These are phyloP conservation scores for Synergus japonicus DNA, from an alignment of 2,888 invertebrate species.

Conservation along the genomic window DNA sequence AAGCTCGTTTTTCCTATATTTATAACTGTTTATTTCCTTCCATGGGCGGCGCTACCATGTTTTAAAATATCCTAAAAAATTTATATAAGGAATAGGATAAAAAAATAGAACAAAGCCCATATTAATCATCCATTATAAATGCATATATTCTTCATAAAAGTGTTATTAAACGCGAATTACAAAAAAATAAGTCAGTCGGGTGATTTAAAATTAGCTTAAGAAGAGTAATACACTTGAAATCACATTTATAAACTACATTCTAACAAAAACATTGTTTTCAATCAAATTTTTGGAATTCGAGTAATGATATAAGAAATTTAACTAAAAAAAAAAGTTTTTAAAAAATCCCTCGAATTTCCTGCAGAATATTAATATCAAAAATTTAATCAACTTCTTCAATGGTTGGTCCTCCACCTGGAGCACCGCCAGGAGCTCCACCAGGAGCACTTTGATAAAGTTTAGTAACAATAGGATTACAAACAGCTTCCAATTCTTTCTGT, in stretches of 20 bases:
- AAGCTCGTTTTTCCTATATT: conserved; percentile 70
- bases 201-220: background rate
- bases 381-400: conserved; percentile 92
- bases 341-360: background rate
- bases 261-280: background rate
- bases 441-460: conserved; percentile 74
- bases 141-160: background rate
- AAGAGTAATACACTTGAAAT: background rate
- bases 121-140: background rate
- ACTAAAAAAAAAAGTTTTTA: background rate
- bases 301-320: too few relatives aligned
- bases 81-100: background rate
- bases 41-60: too few relatives aligned
- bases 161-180: background rate
- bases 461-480: conserved; percentile 70
- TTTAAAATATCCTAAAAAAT: too few relatives aligned
- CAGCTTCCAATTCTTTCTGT: conserved; percentile 81
- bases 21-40: background rate
- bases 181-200: background rate
- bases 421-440: conserved; percentile 74
- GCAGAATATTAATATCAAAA: background rate
- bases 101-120: background rate
- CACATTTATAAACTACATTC: background rate
- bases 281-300: too few relatives aligned
- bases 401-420: conserved; percentile 81